Conservation (phyloP, 1,140 invertebrate species). For the Babylonia areolata region DNA sequence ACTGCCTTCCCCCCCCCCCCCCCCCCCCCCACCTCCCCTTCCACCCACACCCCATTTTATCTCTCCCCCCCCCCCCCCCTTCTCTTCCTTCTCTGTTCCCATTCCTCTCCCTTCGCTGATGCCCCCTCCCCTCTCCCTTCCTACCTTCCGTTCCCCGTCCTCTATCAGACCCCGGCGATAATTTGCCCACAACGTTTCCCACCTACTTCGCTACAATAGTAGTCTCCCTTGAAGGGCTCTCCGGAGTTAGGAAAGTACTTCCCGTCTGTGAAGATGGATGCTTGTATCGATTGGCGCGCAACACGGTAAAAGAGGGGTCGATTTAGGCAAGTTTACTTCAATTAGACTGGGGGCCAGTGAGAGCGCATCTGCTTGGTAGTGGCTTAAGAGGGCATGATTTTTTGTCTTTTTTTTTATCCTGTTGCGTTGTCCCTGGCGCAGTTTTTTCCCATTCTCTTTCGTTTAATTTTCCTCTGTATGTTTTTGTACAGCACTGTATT, state of each 20-base stretch:
- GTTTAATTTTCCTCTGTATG: no score
- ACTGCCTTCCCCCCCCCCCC: no score
- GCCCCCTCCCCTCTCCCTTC: no score
- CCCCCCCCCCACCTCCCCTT: no score
- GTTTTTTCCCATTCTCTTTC: no score
- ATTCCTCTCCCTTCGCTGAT: no score
- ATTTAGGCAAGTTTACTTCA: constrained; percentile 36
- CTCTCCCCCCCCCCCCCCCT: no score
- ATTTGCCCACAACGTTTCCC: constrained; percentile 13
- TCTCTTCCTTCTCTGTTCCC: no score
- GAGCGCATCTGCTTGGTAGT: constrained; percentile 32
- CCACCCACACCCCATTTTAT: no score
- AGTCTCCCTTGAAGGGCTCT: constrained; percentile 26
- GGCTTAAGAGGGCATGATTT: not conserved
- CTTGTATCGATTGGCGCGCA: constrained; percentile 27
- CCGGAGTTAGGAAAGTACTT: constrained; percentile 18
- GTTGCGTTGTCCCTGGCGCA: not conserved
- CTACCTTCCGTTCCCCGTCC: no score
- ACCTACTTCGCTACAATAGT: constrained; percentile 26
- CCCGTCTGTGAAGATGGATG: constrained; percentile 30
- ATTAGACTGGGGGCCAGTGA: constrained; percentile 21
- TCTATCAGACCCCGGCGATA: not conserved
- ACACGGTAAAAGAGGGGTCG: not conserved
- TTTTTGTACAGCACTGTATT: no score
- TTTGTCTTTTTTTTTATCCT: not conserved